Base-by-base conservation (phyloP, 37 sponge, comb jelly and placozoan species). In the Chondrosia reniformis region DNA sequence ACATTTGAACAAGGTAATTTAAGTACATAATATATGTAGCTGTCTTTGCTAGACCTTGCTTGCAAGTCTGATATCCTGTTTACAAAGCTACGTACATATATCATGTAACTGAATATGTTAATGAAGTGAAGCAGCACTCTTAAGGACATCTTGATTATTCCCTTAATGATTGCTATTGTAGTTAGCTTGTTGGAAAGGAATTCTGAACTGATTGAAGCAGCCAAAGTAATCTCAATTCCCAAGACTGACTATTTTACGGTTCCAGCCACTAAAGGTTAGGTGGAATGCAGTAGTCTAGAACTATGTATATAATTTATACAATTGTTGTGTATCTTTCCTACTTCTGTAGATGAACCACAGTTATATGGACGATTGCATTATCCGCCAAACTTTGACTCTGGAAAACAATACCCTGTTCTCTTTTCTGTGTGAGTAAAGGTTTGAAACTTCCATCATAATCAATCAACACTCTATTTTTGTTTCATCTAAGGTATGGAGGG, bases 401-500 rank as follows among this genome's bases (percentile, higher is more conserved):
- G 21, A 38, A 55, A 49, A 12, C 54, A 55, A 25, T 82, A 92
- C 55, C 90, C 92, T 33, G 90, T 88, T 2, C 81, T 92, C 42
- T 57, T 92, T 21, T 76, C 84, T 56, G 89, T 88, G 67, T 76
- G 77, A 76, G 77, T 76, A 19, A 21, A 13, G 12, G 31, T 44
- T 12, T 12, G 34, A 22, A 33, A 12, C 19, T 22, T 63, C 15
- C 19, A 63, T 21, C 21, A 27, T 67, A 7, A 41, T 67, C n/a
- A n/a, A n/a, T n/a, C n/a, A n/a, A n/a, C n/a, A n/a, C n/a, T n/a
- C 10, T 41, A 32, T 67, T 56, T 2, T 2, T 6, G 58, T 28
- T 56, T 28, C 58, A 28, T 6, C 15, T 49, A 49, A 76, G 77
- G 36, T 92, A 92, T 32, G 92, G 92, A 24, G 92, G 92, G 28